Evolutionary conservation across 2,113 vertebrate genomes (phyloP).

Genomic region (Zeus faber): DNA sequence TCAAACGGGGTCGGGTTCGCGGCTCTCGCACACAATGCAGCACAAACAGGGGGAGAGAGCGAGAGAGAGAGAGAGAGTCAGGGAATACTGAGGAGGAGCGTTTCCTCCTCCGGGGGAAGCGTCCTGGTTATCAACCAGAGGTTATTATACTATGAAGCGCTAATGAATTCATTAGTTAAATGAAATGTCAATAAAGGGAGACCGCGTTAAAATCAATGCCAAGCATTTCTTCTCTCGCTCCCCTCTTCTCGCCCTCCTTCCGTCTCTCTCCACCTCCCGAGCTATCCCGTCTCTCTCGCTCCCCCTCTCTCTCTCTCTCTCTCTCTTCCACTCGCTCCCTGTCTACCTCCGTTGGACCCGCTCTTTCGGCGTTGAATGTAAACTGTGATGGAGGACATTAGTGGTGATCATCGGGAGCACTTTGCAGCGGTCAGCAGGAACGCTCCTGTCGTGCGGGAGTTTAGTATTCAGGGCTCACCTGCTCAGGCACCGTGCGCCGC

Average conservation of each 20-base stretch:
- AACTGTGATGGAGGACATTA: slow-evolving; percentile 70
- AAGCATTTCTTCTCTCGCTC: slow-evolving; percentile 43
- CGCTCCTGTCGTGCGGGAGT: slow-evolving; percentile 47
- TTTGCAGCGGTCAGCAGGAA: slow-evolving; percentile 72
- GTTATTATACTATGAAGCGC: slow-evolving; percentile 63
- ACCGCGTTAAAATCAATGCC: slow-evolving; percentile 61
- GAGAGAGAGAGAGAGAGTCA: slow-evolving; percentile 25
- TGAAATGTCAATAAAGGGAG: slow-evolving; percentile 69
- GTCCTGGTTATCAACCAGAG: slow-evolving; percentile 59
- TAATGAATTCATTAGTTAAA: slow-evolving; percentile 73
- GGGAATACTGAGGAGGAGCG: slow-evolving; percentile 4
- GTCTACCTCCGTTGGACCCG: slow-evolving; percentile 32
- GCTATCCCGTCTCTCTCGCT: slow-evolving; percentile 61
- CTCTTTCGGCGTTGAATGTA: slow-evolving; percentile 45
- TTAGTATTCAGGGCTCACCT: slow-evolving; percentile 71
- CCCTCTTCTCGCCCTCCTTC: slow-evolving; percentile 2
- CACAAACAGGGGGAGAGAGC: neutral
- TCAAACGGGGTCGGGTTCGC: slow-evolving; percentile 32
- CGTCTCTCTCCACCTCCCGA: slow-evolving; percentile 37
- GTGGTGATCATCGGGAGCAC: slow-evolving; percentile 67
- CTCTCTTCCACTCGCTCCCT: too few species aligned
- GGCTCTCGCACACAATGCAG: slow-evolving; percentile 6
- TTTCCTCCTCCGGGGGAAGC: slow-evolving; percentile 38
- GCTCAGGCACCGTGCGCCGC: slow-evolving; percentile 23
- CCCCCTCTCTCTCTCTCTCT: slow-evolving; percentile 33